These are phyloP conservation scores for Diadema setosum DNA, from an alignment of 35 echinoderm and acorn worm genomes.

Conservation along the genomic window DNA sequence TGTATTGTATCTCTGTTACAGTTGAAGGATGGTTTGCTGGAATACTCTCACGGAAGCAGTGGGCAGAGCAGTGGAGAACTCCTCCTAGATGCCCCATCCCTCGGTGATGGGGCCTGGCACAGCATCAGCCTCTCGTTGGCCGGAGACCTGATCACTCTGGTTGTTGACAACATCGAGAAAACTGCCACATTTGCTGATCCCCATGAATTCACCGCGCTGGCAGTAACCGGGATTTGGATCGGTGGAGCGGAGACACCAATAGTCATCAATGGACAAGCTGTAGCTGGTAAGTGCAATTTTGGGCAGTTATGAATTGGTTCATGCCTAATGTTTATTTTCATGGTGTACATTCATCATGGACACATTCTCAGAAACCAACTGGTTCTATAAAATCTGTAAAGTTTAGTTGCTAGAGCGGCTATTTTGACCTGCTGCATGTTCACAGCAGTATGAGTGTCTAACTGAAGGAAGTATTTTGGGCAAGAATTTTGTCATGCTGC, in stretches of 20 bases:
- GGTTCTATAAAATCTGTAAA: too few relatives aligned
- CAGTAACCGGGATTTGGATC: slow-evolving; percentile 35
- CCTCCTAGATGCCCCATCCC: not conserved
- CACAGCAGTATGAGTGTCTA: too few relatives aligned
- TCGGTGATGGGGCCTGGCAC: slow-evolving; percentile 67
- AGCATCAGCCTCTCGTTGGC: slow-evolving; percentile 55
- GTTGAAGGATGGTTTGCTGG: slow-evolving; percentile 30
- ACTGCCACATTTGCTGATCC: slow-evolving; percentile 53
- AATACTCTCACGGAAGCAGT: slow-evolving; percentile 53
- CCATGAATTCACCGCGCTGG: slow-evolving; percentile 77
- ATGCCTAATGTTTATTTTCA: too few relatives aligned
- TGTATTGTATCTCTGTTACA: too few relatives aligned
- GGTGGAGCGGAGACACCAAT: slow-evolving; percentile 58
- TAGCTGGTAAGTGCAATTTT: slow-evolving; percentile 40
- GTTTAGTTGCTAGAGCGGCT: too few relatives aligned
- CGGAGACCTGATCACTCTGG: slow-evolving; percentile 28
- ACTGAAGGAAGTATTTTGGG: too few relatives aligned
- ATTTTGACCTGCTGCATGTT: too few relatives aligned
- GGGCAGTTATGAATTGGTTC: not conserved
- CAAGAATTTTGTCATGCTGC: too few relatives aligned
- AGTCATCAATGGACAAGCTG: slow-evolving; percentile 39
- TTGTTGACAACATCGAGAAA: slow-evolving; percentile 29
- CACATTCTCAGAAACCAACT: too few relatives aligned
- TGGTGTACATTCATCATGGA: too few relatives aligned
- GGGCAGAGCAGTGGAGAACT: slow-evolving; percentile 22